Evolutionary conservation across 2,888 invertebrate species (phyloP).

Genomic region (Leptothorax acervorum): DNA sequence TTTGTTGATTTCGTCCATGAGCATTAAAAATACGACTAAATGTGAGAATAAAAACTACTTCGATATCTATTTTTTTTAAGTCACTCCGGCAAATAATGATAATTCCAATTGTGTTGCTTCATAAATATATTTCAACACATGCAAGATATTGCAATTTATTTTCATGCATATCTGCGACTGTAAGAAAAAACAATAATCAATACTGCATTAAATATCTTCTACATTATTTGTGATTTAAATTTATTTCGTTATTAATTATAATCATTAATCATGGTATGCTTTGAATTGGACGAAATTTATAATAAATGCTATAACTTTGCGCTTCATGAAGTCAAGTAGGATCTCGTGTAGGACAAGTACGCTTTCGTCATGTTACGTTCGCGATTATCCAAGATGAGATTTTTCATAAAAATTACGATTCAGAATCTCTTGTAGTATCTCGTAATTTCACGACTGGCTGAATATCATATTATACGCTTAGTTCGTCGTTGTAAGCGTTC

Average conservation of each 20-base stretch:
- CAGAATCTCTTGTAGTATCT: constrained; percentile 40
- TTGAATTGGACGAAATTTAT: neutral
- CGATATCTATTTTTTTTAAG: neutral
- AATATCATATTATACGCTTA: constrained; percentile 34
- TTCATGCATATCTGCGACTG: neutral
- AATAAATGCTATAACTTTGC: neutral
- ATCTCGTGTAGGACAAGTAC: neutral
- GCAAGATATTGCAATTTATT: neutral
- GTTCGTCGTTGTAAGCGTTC: constrained; percentile 18
- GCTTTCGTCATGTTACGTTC: neutral
- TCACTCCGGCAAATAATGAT: neutral
- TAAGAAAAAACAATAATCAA: neutral
- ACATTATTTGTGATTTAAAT: neutral
- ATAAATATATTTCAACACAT: neutral
- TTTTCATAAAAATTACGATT: constrained; percentile 35
- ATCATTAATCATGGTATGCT: neutral
- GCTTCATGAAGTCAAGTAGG: constrained; percentile 1
- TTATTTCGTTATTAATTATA: neutral
- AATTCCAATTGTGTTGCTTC: neutral
- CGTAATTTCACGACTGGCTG: constrained; percentile 39
- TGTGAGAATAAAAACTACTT: neutral
- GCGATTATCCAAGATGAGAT: constrained; percentile 25
- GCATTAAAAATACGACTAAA: constrained; percentile 23
- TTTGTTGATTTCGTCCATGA: constrained; percentile 39
- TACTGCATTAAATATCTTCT: neutral